phyloP scores from a whole-genome alignment of 2,113 vertebrate species.

The Hyla sarda region DNA sequence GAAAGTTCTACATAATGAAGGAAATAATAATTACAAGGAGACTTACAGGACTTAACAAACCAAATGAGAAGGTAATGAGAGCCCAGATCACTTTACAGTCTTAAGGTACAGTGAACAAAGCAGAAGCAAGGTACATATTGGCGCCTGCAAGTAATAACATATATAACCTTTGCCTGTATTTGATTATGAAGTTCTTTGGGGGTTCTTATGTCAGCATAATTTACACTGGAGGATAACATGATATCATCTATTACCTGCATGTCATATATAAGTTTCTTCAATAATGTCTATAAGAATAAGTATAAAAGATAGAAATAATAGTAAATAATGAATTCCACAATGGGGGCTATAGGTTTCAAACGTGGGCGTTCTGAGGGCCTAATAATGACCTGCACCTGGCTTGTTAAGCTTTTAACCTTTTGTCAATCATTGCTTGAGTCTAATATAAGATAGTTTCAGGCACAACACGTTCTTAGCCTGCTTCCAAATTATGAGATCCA shows the following conservation, averaged over 20 bases:
- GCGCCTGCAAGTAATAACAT: constrained; percentile 11
- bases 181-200: not conserved
- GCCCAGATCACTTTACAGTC: not conserved
- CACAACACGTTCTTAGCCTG: constrained; percentile 29
- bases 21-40: not conserved
- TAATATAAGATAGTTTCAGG: constrained; percentile 19
- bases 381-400: constrained; percentile 50
- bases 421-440: constrained; percentile 37
- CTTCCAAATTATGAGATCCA: constrained; percentile 12
- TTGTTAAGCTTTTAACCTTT: constrained; percentile 41
- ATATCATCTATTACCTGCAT: not conserved
- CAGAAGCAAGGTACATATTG: not conserved
- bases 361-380: not conserved
- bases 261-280: not conserved
- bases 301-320: not conserved
- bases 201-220: not conserved
- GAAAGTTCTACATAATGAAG: not conserved
- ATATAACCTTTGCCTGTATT: not conserved
- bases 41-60: constrained; percentile 2
- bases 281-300: not conserved
- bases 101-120: not conserved
- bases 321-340: constrained; percentile 5
- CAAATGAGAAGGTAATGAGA: not conserved
- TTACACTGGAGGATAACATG: not conserved
- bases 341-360: not conserved